Evolutionary conservation across 2,888 invertebrate genomes (phyloP).

Genomic region (Lepidocyrtinus sp.): DNA sequence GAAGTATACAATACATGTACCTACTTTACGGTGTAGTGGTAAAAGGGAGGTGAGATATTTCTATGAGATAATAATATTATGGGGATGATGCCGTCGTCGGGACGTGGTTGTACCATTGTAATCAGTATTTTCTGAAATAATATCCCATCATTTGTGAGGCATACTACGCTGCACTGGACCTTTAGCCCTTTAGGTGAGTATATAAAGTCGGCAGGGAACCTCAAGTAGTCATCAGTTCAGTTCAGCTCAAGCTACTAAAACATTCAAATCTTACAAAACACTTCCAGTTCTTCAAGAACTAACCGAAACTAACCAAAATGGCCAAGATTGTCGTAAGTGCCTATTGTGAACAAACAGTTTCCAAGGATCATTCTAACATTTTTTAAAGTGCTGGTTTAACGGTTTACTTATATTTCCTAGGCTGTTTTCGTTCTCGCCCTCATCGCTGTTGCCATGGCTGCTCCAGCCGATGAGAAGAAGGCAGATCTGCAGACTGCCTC

Average conservation of each 20-base stretch:
- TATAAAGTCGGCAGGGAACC: constrained; percentile 47
- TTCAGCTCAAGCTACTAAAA: constrained; percentile 52
- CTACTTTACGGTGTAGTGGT: constrained; percentile 14
- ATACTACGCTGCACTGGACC: constrained; percentile 50
- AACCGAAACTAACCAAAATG: constrained; percentile 50
- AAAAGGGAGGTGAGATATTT: constrained; percentile 38
- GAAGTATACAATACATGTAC: background rate
- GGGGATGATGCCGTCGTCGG: constrained; percentile 51
- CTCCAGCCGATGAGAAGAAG: constrained; percentile 62
- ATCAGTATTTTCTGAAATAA: constrained; percentile 50
- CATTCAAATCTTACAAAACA: constrained; percentile 32
- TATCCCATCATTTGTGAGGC: constrained; percentile 52
- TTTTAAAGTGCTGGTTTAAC: constrained; percentile 1
- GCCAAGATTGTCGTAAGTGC: constrained; percentile 65
- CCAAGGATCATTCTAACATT: background rate
- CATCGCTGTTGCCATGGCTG: constrained; percentile 61
- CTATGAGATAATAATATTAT: constrained; percentile 45
- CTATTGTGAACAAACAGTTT: background rate
- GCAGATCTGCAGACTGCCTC: constrained; percentile 64
- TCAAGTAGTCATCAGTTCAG: constrained; percentile 54
- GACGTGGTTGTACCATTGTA: constrained; percentile 61
- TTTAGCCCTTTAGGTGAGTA: constrained; percentile 48
- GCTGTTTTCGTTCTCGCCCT: constrained; percentile 63
- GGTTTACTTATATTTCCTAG: constrained; percentile 34
- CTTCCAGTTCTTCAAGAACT: constrained; percentile 41